Base-by-base conservation (phyloP, 2,113 vertebrate species). In the Setophaga kirtlandii region DNA sequence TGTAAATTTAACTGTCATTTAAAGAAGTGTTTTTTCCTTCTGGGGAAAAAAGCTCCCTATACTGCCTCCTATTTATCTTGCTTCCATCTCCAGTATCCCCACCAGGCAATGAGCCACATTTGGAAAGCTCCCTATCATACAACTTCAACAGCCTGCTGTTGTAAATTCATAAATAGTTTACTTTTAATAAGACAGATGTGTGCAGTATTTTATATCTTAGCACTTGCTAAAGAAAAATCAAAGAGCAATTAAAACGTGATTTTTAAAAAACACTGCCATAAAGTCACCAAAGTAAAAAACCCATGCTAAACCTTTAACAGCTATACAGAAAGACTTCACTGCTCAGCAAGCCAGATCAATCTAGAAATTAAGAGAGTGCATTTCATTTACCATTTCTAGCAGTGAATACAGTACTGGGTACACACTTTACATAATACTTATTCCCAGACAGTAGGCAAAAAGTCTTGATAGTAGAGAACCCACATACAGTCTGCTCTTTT, bases 1-100 rank as follows among this genome's bases (percentile, higher is more conserved):
- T 71, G 88, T 42, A 95, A 95, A 96, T 93, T 87, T 81, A 94
- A 60, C 85, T 88, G 75, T 80, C 82, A 93, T 81, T 93, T 90
- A 92, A 94, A 46, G 65, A 86, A 85, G 33, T 46, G 27, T 9
- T 84, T 71, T 86, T 91, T 80, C 58, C 49, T 94, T 94, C 50
- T 67, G 47, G 21, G 50, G 44, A 31, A 16, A 91, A 90, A 71
- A 56, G 35, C n/a, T 81, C 55, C 74, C 62, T 82, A 73, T 65
- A 87, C 84, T 74, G 87, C 87, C 82, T 94, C 73, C 83, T 92
- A 60, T 93, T 94, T 91, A 70, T 73, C 84, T 83, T 55, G 46
- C 69, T 89, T 92, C 86, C 44, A 75, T 92, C 83, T 95, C 88
- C 83, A 41, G 37, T 53, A 86, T 75, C 49, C 28, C 56, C 23